A percentile compares a stretch with the other conserved stretches of the same genome.
Evolutionary conservation across 2,797 vertebrate genomes (phyloP).

Genomic region (Heliangelus exortis): DNA sequence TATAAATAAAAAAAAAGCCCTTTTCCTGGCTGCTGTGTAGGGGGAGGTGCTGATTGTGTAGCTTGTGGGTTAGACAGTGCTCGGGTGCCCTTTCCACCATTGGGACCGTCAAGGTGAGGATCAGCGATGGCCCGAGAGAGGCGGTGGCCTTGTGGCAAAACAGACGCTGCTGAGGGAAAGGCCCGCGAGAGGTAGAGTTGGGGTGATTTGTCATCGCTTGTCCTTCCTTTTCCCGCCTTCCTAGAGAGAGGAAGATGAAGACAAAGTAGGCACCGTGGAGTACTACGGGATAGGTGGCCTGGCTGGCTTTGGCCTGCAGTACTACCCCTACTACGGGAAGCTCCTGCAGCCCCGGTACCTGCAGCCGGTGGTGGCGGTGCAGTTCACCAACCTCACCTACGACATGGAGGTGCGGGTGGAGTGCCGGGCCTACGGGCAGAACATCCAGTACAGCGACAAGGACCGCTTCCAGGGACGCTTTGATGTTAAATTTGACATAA

Average conservation of each 20-base stretch:
- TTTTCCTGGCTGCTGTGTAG: background rate
- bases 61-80: too few species aligned
- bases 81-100: accelerated
- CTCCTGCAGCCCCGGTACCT: conserved; percentile 90
- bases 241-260: conserved; percentile 86
- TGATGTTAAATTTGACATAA: conserved; percentile 92
- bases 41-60: background rate
- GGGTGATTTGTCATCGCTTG: background rate
- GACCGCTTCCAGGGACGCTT: conserved; percentile 99
- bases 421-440: conserved; percentile 89
- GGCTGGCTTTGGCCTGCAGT: conserved; percentile 91
- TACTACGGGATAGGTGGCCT: conserved; percentile 84
- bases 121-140: accelerated
- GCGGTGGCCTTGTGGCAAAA: accelerated
- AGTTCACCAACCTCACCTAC: conserved; percentile 89
- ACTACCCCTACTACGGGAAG: conserved; percentile 97
- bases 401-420: conserved; percentile 88
- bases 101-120: accelerated
- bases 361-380: conserved; percentile 93
- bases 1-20: background rate
- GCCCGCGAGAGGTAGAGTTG: accelerated
- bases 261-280: conserved; percentile 80
- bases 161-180: accelerated
- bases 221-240: background rate
- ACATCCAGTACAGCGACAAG: conserved; percentile 94